phyloP scores from a whole-genome alignment of 2,888 invertebrate species.

The Nysson spinosus region DNA sequence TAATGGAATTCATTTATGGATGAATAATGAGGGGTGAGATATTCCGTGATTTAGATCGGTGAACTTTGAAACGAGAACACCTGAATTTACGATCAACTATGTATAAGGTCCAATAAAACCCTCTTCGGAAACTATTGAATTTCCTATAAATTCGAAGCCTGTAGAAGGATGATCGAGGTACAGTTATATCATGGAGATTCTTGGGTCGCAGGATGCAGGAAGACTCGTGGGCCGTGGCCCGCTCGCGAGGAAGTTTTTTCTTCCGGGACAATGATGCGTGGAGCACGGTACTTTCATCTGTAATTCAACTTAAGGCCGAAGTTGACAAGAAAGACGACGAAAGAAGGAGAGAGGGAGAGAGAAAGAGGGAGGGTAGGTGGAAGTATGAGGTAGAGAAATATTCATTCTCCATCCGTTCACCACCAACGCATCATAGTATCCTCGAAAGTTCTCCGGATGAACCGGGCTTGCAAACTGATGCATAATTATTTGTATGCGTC shows the following conservation, averaged over 20 bases:
- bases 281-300: slow-evolving; percentile 8
- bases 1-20: too few species aligned
- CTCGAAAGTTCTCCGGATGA: slow-evolving; percentile 7
- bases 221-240: background rate
- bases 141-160: too few species aligned
- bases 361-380: slow-evolving; percentile 9
- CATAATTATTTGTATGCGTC: slow-evolving; percentile 12
- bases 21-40: too few species aligned
- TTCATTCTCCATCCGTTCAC: slow-evolving; percentile 25
- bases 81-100: too few species aligned
- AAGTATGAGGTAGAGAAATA: slow-evolving; percentile 11
- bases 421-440: slow-evolving; percentile 13
- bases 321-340: slow-evolving; percentile 3
- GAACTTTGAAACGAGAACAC: too few species aligned
- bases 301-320: slow-evolving; percentile 7
- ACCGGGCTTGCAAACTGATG: slow-evolving; percentile 3
- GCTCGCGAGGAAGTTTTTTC: background rate
- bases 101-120: too few species aligned
- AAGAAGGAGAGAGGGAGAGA: background rate
- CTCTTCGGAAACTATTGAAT: too few species aligned
- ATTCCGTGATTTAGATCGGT: too few species aligned
- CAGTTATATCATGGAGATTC: background rate
- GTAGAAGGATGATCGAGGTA: background rate
- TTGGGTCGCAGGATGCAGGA: background rate
- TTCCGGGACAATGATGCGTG: slow-evolving; percentile 1